Evolutionary conservation across 2,888 invertebrate genomes (phyloP).

Genomic region (Drosophila seclusa): DNA sequence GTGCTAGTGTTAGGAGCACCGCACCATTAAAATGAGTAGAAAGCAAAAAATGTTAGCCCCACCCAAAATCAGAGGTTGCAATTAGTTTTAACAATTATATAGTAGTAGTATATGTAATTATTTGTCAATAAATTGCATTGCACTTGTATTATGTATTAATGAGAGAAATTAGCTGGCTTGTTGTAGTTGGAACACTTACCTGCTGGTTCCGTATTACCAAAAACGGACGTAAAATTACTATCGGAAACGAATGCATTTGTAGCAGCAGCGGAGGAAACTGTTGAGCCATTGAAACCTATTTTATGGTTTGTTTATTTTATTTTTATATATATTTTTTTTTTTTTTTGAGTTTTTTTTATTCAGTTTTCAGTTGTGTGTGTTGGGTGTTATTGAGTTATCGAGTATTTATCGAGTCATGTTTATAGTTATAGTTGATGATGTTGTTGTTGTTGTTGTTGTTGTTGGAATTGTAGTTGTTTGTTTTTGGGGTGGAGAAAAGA

Average conservation of each 20-base stretch:
- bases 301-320: constrained; percentile 28
- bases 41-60: constrained; percentile 15
- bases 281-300: constrained; percentile 85
- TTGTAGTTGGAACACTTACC: constrained; percentile 86
- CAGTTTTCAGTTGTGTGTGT: constrained; percentile 32
- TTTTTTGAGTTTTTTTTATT: constrained; percentile 35
- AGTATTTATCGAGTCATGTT: constrained; percentile 32
- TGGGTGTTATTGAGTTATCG: constrained; percentile 28
- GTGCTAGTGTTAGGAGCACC: constrained; percentile 26
- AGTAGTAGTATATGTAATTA: constrained; percentile 2
- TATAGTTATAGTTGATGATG: constrained; percentile 26
- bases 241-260: constrained; percentile 91
- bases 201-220: constrained; percentile 90
- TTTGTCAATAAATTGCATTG: constrained; percentile 39
- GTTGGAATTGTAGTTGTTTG: constrained; percentile 45
- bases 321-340: constrained; percentile 6
- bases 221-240: constrained; percentile 94
- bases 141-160: constrained; percentile 44
- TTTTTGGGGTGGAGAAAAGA: constrained; percentile 59
- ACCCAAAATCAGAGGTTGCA: constrained; percentile 19
- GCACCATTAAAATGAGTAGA: constrained; percentile 18
- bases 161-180: constrained; percentile 31
- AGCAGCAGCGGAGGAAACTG: constrained; percentile 83
- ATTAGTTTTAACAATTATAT: constrained; percentile 24
- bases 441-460: constrained; percentile 28